phyloP scores from a whole-genome alignment of 2,888 invertebrate genomes.

The Macaria notata region DNA sequence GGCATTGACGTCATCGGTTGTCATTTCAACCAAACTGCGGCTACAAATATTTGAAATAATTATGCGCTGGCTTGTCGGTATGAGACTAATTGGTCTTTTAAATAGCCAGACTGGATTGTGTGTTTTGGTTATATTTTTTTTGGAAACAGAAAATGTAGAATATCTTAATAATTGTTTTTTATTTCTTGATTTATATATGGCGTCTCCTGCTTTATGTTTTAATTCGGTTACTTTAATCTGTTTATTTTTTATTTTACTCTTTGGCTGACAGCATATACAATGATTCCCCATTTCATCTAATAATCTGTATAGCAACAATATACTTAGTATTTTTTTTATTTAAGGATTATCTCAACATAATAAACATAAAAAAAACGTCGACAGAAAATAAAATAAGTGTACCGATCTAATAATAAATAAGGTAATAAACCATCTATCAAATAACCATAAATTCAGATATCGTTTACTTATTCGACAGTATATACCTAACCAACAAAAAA shows the following conservation, averaged over 20 bases:
- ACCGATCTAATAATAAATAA: conserved; percentile 12
- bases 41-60: conserved; percentile 36
- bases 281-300: background rate
- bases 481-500: no score
- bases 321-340: background rate
- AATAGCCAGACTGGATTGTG: background rate
- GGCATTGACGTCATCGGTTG: conserved; percentile 45
- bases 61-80: conserved; percentile 14
- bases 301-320: background rate
- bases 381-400: conserved; percentile 1
- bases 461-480: no score
- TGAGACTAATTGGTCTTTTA: conserved; percentile 12
- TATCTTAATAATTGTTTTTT: background rate
- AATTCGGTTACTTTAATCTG: no score
- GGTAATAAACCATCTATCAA: conserved; percentile 3
- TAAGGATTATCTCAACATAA: background rate
- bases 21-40: conserved; percentile 31
- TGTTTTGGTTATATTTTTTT: background rate
- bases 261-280: background rate
- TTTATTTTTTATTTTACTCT: background rate
- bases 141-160: background rate
- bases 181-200: background rate
- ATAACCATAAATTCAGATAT: no score
- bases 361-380: background rate
- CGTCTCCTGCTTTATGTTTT: background rate